Evolutionary conservation across 2,113 vertebrate species (phyloP).

Genomic region (Gopherus evgoodei): DNA sequence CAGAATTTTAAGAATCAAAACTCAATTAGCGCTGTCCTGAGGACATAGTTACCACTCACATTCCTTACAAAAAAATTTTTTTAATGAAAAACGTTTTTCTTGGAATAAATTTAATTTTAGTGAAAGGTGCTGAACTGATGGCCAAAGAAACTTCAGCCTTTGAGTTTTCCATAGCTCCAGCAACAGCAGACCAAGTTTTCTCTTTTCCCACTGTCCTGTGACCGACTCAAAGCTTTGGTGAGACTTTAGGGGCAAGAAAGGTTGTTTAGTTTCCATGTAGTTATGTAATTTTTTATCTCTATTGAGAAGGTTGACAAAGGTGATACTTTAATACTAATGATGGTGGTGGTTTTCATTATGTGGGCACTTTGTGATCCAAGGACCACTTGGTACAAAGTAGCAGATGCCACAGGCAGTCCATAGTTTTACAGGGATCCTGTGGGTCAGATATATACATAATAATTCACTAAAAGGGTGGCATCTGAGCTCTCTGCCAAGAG

Average conservation of each 20-base stretch:
- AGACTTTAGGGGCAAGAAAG: background rate
- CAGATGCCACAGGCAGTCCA: background rate
- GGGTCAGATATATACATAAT: background rate
- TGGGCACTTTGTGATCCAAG: background rate
- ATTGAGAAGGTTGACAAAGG: background rate
- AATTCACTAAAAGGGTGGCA: background rate
- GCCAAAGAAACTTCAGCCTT: background rate
- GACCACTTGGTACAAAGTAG: background rate
- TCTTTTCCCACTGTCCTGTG: background rate
- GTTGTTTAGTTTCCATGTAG: background rate
- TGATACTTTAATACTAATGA: background rate
- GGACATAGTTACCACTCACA: background rate
- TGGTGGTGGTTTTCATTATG: background rate
- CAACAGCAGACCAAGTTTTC: background rate
- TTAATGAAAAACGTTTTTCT: background rate
- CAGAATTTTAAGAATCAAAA: slow-evolving; percentile 13
- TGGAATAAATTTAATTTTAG: background rate
- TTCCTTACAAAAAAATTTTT: background rate
- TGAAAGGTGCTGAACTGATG: background rate
- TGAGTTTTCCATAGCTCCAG: background rate
- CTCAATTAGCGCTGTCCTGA: slow-evolving; percentile 5
- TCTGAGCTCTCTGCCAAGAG: background rate
- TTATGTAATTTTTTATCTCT: background rate
- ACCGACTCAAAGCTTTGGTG: background rate
- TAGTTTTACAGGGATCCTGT: background rate